Evolutionary conservation across 2,888 invertebrate genomes (phyloP).

Genomic region (Drosophila neotestacea): DNA sequence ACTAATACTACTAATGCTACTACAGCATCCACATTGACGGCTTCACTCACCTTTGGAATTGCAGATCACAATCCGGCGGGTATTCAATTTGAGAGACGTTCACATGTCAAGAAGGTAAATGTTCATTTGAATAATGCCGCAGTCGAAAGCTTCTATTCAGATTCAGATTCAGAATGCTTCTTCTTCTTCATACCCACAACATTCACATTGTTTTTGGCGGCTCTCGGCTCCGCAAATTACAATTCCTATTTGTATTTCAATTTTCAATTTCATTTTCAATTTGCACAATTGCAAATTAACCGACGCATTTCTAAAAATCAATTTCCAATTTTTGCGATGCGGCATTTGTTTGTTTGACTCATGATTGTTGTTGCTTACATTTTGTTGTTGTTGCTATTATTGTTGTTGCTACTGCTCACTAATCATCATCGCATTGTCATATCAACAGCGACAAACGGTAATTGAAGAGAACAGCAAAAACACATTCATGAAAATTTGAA

Average conservation of each 20-base stretch:
- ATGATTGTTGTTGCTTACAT: constrained; percentile 10
- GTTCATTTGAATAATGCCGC: background rate
- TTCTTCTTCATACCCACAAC: background rate
- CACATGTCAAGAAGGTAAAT: constrained; percentile 85
- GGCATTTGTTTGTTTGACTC: constrained; percentile 34
- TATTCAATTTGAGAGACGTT: constrained; percentile 84
- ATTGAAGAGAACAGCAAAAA: constrained; percentile 9
- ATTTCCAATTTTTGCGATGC: constrained; percentile 30
- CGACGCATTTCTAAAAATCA: constrained; percentile 37
- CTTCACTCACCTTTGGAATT: constrained; percentile 59
- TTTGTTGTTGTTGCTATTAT: background rate
- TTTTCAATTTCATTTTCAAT: constrained; percentile 22
- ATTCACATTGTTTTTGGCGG: background rate
- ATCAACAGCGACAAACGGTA: constrained; percentile 24
- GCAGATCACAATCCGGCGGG: constrained; percentile 83
- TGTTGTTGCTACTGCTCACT: constrained; percentile 8
- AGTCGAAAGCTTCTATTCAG: background rate
- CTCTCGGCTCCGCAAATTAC: background rate
- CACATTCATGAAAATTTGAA: constrained; percentile 7
- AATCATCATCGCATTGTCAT: constrained; percentile 43
- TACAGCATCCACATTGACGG: constrained; percentile 12
- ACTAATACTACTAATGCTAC: constrained; percentile 8
- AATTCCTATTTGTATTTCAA: constrained; percentile 10
- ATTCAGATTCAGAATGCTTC: no score
- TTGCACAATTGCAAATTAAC: constrained; percentile 45